A percentile compares a stretch with the other conserved stretches of the same genome.
Conservation (phyloP, 2,113 vertebrate genomes). For the Hepsetus odoe region DNA sequence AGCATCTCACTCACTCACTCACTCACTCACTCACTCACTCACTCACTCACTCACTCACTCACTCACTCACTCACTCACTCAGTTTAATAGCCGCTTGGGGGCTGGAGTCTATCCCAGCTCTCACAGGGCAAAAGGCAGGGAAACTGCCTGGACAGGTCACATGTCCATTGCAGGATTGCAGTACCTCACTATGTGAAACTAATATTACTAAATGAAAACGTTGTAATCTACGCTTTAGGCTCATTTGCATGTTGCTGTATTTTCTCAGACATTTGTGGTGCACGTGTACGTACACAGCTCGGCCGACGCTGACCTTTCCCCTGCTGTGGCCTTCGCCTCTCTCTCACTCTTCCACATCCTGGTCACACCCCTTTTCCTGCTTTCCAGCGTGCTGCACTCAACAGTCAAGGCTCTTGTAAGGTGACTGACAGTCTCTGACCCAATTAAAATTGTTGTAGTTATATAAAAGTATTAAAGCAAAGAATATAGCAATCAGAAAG, state of each 20-base stretch:
- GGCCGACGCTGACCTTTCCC: constrained; percentile 85
- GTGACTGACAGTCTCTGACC: constrained; percentile 69
- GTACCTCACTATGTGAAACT: neutral
- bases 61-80: too few relatives aligned
- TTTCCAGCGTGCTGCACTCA: constrained; percentile 95
- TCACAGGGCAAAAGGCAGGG: too few relatives aligned
- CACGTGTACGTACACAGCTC: constrained; percentile 91
- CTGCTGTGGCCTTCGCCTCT: constrained; percentile 94
- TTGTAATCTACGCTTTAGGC: neutral
- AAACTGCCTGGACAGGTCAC: too few relatives aligned
- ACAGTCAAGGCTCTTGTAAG: constrained; percentile 97
- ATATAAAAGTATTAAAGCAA: neutral
- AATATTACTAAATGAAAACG: neutral
- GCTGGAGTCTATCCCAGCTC: too few relatives aligned
- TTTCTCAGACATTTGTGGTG: constrained; percentile 90
- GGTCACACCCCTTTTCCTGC: constrained; percentile 93
- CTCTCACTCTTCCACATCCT: constrained; percentile 97
- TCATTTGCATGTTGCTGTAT: neutral
- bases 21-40: too few relatives aligned
- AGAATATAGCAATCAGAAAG: neutral
- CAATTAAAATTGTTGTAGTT: neutral
- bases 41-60: too few relatives aligned
- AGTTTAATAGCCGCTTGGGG: too few relatives aligned
- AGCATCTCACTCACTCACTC: too few relatives aligned
- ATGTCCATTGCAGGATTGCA: too few relatives aligned